Conservation (phyloP, 2,797 vertebrate species). For the Falco cherrug region DNA sequence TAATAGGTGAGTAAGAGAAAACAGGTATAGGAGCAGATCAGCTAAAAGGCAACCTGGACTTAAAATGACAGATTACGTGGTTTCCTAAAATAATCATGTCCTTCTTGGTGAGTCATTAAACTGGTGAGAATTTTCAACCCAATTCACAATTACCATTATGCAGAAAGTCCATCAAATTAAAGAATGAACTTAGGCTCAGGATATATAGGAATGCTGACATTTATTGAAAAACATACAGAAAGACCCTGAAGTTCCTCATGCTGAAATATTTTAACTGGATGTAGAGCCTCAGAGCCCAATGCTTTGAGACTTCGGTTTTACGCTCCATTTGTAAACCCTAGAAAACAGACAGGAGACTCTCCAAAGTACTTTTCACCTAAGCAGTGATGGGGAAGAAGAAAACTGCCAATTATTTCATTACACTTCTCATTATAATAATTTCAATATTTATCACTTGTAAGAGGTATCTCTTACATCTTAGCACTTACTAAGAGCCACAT, state of each 20-base stretch:
- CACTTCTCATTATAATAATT: neutral
- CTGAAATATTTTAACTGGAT: neutral
- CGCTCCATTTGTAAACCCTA: neutral
- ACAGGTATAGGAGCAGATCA: neutral
- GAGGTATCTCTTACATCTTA: neutral
- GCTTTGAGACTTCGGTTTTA: neutral
- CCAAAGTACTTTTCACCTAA: neutral
- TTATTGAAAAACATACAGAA: neutral
- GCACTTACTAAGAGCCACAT: neutral
- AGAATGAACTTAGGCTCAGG: neutral
- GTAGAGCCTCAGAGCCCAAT: neutral
- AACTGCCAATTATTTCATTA: neutral
- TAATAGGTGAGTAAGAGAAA: neutral
- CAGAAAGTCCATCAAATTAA: neutral
- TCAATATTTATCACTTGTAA: neutral
- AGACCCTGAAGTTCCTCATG: neutral
- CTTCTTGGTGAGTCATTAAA: neutral
- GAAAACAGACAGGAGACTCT: neutral
- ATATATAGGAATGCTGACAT: neutral
- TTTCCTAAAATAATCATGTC: neutral
- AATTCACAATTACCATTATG: neutral
- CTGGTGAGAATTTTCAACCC: neutral
- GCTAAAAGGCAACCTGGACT: neutral
- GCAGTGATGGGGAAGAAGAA: neutral
- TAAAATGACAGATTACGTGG: neutral